Evolutionary conservation across 2,888 invertebrate genomes (phyloP).

Genomic region (Notodonta dromedarius): DNA sequence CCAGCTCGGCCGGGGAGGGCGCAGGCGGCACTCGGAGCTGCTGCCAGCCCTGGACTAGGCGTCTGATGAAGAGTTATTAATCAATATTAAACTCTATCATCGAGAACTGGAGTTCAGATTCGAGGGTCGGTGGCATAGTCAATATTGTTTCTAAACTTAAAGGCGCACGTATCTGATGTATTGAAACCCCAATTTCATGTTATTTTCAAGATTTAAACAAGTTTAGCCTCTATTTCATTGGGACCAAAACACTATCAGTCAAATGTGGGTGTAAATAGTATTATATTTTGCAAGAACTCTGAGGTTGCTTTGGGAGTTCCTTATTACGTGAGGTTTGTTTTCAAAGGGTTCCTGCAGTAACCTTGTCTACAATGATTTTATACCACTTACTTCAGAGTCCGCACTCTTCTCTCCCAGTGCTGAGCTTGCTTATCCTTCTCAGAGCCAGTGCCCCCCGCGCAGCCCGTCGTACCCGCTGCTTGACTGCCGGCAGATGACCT

Average conservation of each 20-base stretch:
- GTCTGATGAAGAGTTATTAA: conserved; percentile 41
- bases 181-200: too few species aligned
- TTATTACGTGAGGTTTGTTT: too few species aligned
- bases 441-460: conserved; percentile 87
- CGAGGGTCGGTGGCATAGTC: too few species aligned
- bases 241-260: too few species aligned
- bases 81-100: background rate
- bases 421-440: conserved; percentile 93
- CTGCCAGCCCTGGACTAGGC: conserved; percentile 93
- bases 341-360: too few species aligned
- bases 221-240: too few species aligned
- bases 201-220: too few species aligned
- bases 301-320: too few species aligned
- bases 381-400: conserved; percentile 87
- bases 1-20: conserved; percentile 91
- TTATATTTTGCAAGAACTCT: too few species aligned
- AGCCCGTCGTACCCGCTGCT: conserved; percentile 85
- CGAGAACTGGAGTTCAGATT: background rate
- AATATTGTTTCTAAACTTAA: too few species aligned
- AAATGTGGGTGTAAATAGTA: too few species aligned
- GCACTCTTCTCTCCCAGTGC: conserved; percentile 93
- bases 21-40: conserved; percentile 93
- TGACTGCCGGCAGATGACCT: conserved; percentile 72
- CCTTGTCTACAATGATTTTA: background rate
- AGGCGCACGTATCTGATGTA: too few species aligned